Evolutionary conservation across 2,888 invertebrate species (phyloP).

Genomic region (Amphipyra berbera): DNA sequence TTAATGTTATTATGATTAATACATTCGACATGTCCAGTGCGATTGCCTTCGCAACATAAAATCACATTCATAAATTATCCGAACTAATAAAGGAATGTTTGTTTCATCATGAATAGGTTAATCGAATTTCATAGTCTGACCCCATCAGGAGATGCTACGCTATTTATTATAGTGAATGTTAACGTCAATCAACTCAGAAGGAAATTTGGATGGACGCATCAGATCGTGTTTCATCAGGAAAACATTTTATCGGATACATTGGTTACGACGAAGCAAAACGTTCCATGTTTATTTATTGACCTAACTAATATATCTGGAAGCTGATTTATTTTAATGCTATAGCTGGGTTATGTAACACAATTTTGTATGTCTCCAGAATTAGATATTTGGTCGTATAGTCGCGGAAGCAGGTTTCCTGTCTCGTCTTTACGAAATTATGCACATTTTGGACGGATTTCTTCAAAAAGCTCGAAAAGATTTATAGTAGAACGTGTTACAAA

Average conservation of each 20-base stretch:
- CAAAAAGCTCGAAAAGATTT: conserved; percentile 54
- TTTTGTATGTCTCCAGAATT: conserved; percentile 52
- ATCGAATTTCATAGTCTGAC: conserved; percentile 77
- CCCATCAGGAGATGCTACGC: conserved; percentile 67
- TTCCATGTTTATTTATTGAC: conserved; percentile 55
- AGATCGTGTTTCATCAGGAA: conserved; percentile 70
- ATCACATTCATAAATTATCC: conserved; percentile 64
- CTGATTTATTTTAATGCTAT: conserved; percentile 57
- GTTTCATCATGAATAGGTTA: conserved; percentile 71
- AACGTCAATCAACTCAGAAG: conserved; percentile 71
- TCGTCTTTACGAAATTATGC: conserved; percentile 45
- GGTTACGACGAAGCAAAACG: conserved; percentile 53
- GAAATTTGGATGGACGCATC: conserved; percentile 66
- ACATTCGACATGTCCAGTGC: conserved; percentile 44
- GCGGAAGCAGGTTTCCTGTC: conserved; percentile 71
- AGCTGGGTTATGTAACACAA: conserved; percentile 53
- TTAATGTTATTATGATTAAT: conserved; percentile 54
- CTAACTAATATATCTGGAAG: conserved; percentile 56
- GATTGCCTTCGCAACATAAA: conserved; percentile 51
- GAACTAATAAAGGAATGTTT: conserved; percentile 66
- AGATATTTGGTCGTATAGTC: conserved; percentile 62
- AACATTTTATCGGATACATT: conserved; percentile 66
- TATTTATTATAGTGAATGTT: conserved; percentile 74
- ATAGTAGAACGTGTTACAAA: conserved; percentile 40
- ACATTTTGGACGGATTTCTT: conserved; percentile 58